Conservation (phyloP, 2,113 vertebrate genomes). For the Cryptotis parvus region DNA sequence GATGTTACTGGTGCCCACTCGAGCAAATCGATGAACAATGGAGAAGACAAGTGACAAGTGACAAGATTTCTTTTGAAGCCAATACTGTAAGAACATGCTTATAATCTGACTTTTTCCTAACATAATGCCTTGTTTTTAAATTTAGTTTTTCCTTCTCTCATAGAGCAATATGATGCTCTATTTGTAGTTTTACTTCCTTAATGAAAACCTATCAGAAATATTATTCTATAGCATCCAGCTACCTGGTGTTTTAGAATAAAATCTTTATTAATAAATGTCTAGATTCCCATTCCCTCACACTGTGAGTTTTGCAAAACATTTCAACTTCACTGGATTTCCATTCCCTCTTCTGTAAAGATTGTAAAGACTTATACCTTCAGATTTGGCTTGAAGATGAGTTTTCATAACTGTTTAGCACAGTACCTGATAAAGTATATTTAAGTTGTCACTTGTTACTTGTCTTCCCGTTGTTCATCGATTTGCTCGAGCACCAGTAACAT, state of each 20-base stretch:
- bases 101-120: too few relatives aligned
- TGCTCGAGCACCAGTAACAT: too few relatives aligned
- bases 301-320: not conserved
- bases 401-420: constrained; percentile 10
- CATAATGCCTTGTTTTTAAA: too few relatives aligned
- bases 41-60: too few relatives aligned
- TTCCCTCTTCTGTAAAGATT: not conserved
- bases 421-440: not conserved
- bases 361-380: not conserved
- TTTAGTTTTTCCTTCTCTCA: too few relatives aligned
- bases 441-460: too few relatives aligned
- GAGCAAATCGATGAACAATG: too few relatives aligned
- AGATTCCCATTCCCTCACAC: not conserved
- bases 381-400: not conserved
- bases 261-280: not conserved
- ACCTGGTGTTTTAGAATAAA: not conserved
- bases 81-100: too few relatives aligned
- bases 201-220: not conserved
- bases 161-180: too few relatives aligned
- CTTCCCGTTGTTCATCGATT: too few relatives aligned
- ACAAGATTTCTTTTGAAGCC: too few relatives aligned
- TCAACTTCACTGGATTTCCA: not conserved
- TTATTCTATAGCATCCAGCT: not conserved
- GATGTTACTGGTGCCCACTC: too few relatives aligned
- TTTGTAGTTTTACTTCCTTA: not conserved